A percentile compares a stretch with the other conserved stretches of the same genome.
Evolutionary conservation across 2,797 vertebrate species (phyloP).

Genomic region (Enteromius fasciolatus): DNA sequence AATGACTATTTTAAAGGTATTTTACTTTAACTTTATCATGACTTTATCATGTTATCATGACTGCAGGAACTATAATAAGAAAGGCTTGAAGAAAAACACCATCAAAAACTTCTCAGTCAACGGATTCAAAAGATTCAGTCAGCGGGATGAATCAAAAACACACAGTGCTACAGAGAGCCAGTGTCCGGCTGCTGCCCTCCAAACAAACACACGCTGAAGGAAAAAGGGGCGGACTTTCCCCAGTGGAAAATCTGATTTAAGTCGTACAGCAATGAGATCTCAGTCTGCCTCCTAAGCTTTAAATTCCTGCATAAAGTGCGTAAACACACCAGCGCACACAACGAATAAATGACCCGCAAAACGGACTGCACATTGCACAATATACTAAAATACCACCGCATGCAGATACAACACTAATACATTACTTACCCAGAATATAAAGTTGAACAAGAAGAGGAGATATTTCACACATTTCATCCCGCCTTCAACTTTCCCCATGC

Average conservation of each 20-base stretch:
- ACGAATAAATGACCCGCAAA: neutral
- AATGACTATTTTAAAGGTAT: neutral
- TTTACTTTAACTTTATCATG: no score
- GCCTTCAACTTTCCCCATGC: constrained; percentile 88
- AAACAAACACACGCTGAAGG: constrained; percentile 72
- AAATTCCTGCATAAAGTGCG: constrained; percentile 45
- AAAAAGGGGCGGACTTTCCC: constrained; percentile 73
- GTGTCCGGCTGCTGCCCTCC: constrained; percentile 3
- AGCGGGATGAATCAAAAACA: neutral
- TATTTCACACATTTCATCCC: constrained; percentile 93
- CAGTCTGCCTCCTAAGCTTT: constrained; percentile 61
- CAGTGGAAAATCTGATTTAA: constrained; percentile 83
- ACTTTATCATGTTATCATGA: neutral
- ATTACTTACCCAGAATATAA: constrained; percentile 93
- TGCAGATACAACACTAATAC: neutral
- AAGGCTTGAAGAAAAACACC: neutral
- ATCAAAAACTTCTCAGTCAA: neutral
- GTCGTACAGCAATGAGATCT: constrained; percentile 60
- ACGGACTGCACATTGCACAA: neutral
- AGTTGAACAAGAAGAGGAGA: constrained; percentile 93
- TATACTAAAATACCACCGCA: neutral
- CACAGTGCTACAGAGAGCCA: neutral
- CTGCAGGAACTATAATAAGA: neutral
- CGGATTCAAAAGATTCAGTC: neutral
- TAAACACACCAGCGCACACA: neutral